Percentiles rank a stretch among this genome's conserved stretches.
These are phyloP conservation scores for Acromyrmex heyeri DNA, from an alignment of 1,140 invertebrate genomes.

Conservation along the genomic window DNA sequence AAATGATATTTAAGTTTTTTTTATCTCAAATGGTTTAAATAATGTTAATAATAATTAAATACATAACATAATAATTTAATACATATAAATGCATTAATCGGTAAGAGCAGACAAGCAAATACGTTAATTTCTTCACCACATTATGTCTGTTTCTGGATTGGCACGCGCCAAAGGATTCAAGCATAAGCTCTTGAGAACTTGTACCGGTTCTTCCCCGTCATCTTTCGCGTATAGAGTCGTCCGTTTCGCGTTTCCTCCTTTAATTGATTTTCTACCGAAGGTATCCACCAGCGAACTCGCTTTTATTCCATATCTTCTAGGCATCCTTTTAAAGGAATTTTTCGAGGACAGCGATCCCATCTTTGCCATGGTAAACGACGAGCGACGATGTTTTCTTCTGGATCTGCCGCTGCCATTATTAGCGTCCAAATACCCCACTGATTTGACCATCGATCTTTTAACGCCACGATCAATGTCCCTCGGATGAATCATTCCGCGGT, in stretches of 20 bases:
- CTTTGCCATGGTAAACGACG: conserved; percentile 71
- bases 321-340: conserved; percentile 67
- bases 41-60: not conserved
- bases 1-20: not conserved
- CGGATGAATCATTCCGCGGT: not conserved
- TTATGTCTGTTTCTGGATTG: conserved; percentile 82
- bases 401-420: not conserved
- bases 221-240: conserved; percentile 84
- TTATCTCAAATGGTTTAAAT: not conserved
- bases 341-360: conserved; percentile 72
- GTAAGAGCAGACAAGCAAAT: not conserved
- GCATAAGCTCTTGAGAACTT: conserved; percentile 82
- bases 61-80: not conserved
- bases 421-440: conserved; percentile 11
- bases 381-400: conserved; percentile 49
- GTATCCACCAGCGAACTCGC: conserved; percentile 44
- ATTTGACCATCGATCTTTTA: conserved; percentile 40
- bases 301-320: conserved; percentile 49
- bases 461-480: conserved; percentile 19
- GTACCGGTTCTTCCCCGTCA: conserved; percentile 81
- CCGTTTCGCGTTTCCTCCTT: conserved; percentile 74
- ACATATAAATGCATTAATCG: not conserved
- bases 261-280: conserved; percentile 55
- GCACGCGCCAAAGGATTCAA: conserved; percentile 83
- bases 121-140: conserved; percentile 79